Conservation (phyloP, 2,888 invertebrate genomes). For the Stegophylla sp. region DNA sequence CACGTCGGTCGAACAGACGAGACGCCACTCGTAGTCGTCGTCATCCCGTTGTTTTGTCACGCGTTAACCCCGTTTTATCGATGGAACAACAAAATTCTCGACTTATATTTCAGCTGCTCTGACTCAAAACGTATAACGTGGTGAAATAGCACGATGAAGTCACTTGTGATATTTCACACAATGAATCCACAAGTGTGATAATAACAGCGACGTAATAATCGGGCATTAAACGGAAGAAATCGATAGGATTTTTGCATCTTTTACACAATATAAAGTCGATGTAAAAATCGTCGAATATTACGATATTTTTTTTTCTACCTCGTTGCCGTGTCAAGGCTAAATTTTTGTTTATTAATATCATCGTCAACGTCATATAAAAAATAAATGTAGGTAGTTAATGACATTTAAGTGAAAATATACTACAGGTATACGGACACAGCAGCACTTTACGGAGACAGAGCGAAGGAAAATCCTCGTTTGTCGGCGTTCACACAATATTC, state of each 20-base stretch:
- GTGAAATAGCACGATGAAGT: neutral
- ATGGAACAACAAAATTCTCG: conserved; percentile 26
- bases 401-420: too few relatives aligned
- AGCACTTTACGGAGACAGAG: neutral
- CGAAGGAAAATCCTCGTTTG: neutral
- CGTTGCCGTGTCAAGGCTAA: conserved; percentile 21
- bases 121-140: neutral
- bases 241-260: neutral
- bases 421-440: neutral
- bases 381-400: too few relatives aligned
- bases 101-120: neutral
- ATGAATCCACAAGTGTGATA: too few relatives aligned
- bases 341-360: neutral
- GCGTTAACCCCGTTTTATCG: conserved; percentile 37
- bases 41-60: conserved; percentile 16
- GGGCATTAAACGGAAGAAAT: neutral
- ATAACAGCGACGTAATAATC: too few relatives aligned
- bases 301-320: neutral
- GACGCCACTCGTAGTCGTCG: neutral
- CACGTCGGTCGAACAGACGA: conserved; percentile 18
- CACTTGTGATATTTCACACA: too few relatives aligned
- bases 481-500: neutral
- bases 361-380: too few relatives aligned
- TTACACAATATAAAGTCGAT: neutral
- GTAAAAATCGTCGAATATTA: neutral